These are phyloP conservation scores for Melinopterus prodromus DNA, from an alignment of 2,888 invertebrate species.

Conservation along the genomic window DNA sequence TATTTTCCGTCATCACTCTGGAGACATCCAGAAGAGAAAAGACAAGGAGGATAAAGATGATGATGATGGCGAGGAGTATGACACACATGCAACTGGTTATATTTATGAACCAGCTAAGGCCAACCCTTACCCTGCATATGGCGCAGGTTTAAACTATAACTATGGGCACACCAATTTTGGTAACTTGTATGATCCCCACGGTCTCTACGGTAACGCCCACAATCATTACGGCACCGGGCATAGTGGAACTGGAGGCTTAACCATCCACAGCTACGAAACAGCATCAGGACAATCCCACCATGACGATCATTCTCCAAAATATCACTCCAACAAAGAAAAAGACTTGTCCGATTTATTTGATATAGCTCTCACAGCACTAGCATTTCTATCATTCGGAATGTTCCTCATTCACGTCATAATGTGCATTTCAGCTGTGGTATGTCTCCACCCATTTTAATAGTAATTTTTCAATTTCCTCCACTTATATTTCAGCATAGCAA, in stretches of 20 bases:
- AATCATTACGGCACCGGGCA: conserved; percentile 38
- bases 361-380: conserved; percentile 81
- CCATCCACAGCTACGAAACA: conserved; percentile 16
- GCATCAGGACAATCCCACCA: conserved; percentile 15
- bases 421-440: conserved; percentile 68
- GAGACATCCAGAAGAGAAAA: conserved; percentile 44
- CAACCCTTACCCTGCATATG: conserved; percentile 28
- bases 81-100: conserved; percentile 68
- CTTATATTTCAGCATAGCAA: conserved; percentile 30
- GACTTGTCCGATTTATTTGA: conserved; percentile 79
- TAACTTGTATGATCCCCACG: conserved; percentile 10
- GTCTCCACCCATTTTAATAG: conserved; percentile 20
- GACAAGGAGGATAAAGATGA: conserved; percentile 55
- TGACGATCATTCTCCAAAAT: conserved; percentile 53
- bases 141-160: conserved; percentile 5
- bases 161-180: conserved; percentile 27
- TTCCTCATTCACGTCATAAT: conserved; percentile 82
- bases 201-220: conserved; percentile 28
- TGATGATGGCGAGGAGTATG: conserved; percentile 64
- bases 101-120: conserved; percentile 51
- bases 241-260: conserved; percentile 21
- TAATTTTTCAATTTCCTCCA: neutral
- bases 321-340: conserved; percentile 64
- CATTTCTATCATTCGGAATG: conserved; percentile 82
- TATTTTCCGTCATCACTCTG: conserved; percentile 69